Evolutionary conservation across 2,888 invertebrate genomes (phyloP).

Genomic region (Caenorhabditis wallacei): DNA sequence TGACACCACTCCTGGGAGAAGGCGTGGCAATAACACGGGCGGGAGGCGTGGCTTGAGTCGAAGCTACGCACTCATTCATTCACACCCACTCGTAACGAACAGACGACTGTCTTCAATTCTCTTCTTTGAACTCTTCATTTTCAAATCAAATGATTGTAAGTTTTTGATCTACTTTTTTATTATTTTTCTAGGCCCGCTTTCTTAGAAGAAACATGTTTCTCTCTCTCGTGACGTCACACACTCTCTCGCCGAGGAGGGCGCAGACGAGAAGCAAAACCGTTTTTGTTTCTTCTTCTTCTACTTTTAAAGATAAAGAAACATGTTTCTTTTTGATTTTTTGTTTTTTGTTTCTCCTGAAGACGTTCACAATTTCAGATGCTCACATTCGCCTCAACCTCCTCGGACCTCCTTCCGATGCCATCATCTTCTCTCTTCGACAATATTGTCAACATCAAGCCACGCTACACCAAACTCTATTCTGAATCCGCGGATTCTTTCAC

Average conservation of each 20-base stretch:
- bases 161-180: constrained; percentile 44
- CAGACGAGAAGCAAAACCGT: constrained; percentile 17
- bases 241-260: neutral
- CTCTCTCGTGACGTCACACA: constrained; percentile 5
- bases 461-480: constrained; percentile 20
- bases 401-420: constrained; percentile 26
- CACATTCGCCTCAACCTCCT: constrained; percentile 57
- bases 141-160: constrained; percentile 8
- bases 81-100: constrained; percentile 40
- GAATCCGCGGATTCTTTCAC: neutral
- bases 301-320: neutral
- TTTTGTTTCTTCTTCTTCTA: constrained; percentile 4
- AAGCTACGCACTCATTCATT: constrained; percentile 51
- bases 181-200: neutral
- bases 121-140: neutral
- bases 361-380: constrained; percentile 60
- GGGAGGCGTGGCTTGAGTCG: constrained; percentile 37
- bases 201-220: constrained; percentile 40
- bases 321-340: neutral
- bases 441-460: neutral
- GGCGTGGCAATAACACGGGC: constrained; percentile 6
- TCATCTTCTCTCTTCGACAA: constrained; percentile 23
- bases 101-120: constrained; percentile 19
- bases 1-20: constrained; percentile 17
- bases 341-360: neutral